Conservation (phyloP, 2,113 vertebrate species). For the Ictalurus punctatus region DNA sequence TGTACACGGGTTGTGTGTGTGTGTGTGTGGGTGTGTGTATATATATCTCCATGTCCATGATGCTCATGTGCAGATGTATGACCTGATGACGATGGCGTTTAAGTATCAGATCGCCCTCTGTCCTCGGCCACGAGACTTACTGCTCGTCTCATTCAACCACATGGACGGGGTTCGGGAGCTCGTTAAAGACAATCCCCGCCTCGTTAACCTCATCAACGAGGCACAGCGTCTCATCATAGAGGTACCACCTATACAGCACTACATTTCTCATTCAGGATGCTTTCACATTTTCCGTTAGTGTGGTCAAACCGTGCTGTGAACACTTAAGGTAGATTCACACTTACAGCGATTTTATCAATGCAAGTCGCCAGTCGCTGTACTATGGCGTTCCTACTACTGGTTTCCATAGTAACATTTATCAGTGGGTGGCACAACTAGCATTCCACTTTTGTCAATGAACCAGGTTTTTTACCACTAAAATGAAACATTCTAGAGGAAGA, state of each 20-base stretch:
- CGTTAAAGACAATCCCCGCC: constrained; percentile 76
- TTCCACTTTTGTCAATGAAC: no score
- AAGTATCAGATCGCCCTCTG: constrained; percentile 91
- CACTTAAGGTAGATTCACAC: background rate
- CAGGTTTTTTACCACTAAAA: no score
- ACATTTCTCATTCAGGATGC: background rate
- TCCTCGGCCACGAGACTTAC: constrained; percentile 85
- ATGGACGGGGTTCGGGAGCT: constrained; percentile 84
- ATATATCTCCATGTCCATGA: background rate
- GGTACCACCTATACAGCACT: constrained; percentile 61
- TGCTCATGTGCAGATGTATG: constrained; percentile 82
- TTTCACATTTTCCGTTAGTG: background rate
- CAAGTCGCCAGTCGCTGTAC: no score
- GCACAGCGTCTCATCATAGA: constrained; percentile 82
- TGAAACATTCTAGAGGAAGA: no score
- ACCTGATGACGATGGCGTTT: constrained; percentile 94
- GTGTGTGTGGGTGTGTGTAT: background rate
- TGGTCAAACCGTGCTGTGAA: background rate
- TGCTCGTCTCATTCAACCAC: constrained; percentile 92
- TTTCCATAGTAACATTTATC: no score
- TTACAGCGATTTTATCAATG: no score
- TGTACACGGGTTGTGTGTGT: background rate
- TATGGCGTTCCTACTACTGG: no score
- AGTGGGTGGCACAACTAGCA: no score
- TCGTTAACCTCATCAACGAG: constrained; percentile 85